Base-by-base conservation (phyloP, 1,140 invertebrate genomes). In the Anoplolepis gracilipes region DNA sequence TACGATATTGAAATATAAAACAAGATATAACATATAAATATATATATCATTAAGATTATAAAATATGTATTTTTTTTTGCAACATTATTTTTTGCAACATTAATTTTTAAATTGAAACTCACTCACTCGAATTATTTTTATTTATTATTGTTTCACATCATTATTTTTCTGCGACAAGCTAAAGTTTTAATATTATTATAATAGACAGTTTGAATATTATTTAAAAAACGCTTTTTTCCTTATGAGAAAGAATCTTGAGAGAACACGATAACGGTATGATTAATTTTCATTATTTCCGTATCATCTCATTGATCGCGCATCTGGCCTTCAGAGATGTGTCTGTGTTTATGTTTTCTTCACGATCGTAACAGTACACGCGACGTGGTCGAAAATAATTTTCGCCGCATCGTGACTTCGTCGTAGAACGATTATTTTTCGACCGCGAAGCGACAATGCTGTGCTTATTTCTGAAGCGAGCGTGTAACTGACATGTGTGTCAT, bases 361-460 rank as follows among this genome's bases (percentile, higher is more conserved):
- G 36, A 62, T 64, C 57, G 36, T 55, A 61, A 28, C 28, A 76
- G 36, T 72, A 61, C n/a, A 42, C 8, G 53, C 16, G 36, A 77
- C 25, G 19, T 19, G 25, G 13, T 28, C 25, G 19, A 64, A 77
- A 77, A 64, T 77, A 62, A 77, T 77, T 42, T 64, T 39, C 57
- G 30, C 28, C 28, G 19, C 39, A 2, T 64, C 25, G 61, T 30
- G 30, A 30, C 4, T 64, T n/a, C 6, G 25, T 64, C 25, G 19
- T 55, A 4, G 11, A 42, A 19, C 19, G 36, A 62, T 62, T 62
- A 64, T 62, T 77, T 77, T 62, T 62, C 19, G 4, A 49, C 19
- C 36, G 19, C 33, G 55, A 72, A 28, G 19, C n/a, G 72, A 61
- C 22, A 13, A 61, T 49, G 22, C 36, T 10, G 42, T 62, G 33